phyloP scores from a whole-genome alignment of 2,888 invertebrate genomes.

The Eupithecia subumbrata region DNA sequence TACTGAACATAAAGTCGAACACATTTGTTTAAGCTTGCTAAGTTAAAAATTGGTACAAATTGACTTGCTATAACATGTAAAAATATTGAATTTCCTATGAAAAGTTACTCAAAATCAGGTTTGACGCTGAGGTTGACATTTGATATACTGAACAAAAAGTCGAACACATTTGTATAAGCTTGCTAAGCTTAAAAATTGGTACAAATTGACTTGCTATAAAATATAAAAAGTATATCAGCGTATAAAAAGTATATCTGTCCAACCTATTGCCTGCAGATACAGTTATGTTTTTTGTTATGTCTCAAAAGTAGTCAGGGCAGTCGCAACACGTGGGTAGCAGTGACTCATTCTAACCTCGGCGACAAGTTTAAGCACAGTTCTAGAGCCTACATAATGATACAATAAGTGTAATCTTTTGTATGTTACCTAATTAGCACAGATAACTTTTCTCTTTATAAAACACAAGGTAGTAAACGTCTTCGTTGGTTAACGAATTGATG shows the following conservation, averaged over 20 bases:
- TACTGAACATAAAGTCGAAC: neutral
- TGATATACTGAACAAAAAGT: neutral
- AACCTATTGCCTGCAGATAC: slow-evolving; percentile 36
- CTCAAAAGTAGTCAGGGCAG: slow-evolving; percentile 52
- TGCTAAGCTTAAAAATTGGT: neutral
- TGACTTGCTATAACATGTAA: neutral
- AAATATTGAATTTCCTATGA: neutral
- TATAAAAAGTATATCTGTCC: slow-evolving; percentile 5
- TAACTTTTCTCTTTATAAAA: neutral
- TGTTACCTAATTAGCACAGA: neutral
- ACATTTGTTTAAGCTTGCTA: neutral
- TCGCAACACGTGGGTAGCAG: slow-evolving; percentile 57
- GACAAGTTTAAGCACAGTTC: slow-evolving; percentile 27
- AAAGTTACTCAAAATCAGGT: neutral
- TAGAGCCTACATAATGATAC: neutral
- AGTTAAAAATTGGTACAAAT: neutral
- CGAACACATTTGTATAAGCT: neutral
- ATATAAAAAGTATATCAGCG: neutral
- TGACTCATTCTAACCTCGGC: slow-evolving; percentile 55
- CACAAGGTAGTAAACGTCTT: neutral
- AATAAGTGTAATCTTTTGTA: neutral
- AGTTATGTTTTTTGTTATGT: slow-evolving; percentile 47
- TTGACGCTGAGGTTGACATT: neutral
- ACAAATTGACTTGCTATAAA: neutral
- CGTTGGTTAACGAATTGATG: neutral